Conservation (phyloP, 2,797 vertebrate species). For the Gambusia yucatana region DNA sequence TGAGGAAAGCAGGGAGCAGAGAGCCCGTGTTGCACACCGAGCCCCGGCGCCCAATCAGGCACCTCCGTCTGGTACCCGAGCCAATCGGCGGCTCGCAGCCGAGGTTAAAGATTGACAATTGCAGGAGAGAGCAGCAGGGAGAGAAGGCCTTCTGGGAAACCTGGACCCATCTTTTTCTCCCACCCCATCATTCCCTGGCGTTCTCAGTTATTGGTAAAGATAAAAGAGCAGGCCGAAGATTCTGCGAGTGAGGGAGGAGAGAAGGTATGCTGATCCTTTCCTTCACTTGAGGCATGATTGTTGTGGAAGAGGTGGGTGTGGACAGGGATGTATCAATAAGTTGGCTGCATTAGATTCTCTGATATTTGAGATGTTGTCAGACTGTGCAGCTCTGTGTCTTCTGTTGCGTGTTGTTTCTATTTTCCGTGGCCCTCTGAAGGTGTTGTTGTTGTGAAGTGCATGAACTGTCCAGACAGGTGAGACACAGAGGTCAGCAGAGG, state of each 20-base stretch:
- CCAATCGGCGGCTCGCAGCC: constrained; percentile 89
- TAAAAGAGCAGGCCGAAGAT: constrained; percentile 84
- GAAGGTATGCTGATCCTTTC: constrained; percentile 87
- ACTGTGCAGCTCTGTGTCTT: constrained; percentile 41
- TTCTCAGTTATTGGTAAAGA: constrained; percentile 78
- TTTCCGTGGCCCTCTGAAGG: constrained; percentile 49
- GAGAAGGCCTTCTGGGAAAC: constrained; percentile 97
- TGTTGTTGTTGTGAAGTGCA: constrained; percentile 57
- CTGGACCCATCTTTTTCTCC: constrained; percentile 90
- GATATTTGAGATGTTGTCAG: constrained; percentile 62
- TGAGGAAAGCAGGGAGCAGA: constrained; percentile 87
- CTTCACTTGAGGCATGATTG: constrained; percentile 72
- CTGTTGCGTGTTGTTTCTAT: constrained; percentile 41
- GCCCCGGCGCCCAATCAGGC: constrained; percentile 84
- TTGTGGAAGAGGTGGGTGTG: constrained; percentile 71
- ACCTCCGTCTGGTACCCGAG: constrained; percentile 80
- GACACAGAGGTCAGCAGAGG: constrained; percentile 73
- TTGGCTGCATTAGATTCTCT: constrained; percentile 45
- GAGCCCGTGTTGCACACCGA: constrained; percentile 83
- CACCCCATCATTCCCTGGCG: constrained; percentile 80
- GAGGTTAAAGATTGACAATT: constrained; percentile 97
- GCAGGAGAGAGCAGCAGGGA: constrained; percentile 87
- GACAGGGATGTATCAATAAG: constrained; percentile 53
- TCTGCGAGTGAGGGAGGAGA: constrained; percentile 82
- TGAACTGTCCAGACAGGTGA: constrained; percentile 67